Evolutionary conservation across 2,888 invertebrate species (phyloP), one percentile per base, ranked within the genome.

Genomic region (Agrochola macilenta): DNA sequence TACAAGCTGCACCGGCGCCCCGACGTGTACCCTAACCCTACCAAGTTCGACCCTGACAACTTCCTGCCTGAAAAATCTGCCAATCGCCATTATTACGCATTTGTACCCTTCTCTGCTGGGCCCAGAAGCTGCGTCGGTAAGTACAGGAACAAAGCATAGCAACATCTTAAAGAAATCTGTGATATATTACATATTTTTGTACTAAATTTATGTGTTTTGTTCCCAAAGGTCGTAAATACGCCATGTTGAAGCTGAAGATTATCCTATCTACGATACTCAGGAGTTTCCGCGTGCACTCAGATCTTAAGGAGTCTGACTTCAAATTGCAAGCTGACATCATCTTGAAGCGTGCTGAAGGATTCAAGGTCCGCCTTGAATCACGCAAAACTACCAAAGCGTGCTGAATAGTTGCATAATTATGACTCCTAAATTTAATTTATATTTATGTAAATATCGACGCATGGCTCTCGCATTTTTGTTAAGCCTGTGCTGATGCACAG

Each of bases 71-170:
- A 99, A 91, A 97, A 97, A 85, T 98, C 98, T 81, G 98, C 98
- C 69, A 97, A 97, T 88, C 97, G 99, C 80, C 98, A 98, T 91
- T 98, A 98, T 91, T 98, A 98, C 92, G 97, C 98, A 8, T 98
- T 97, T 90, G 97, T 98, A 73, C 98, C 98, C 20, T 98, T 98
- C 97, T 98, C 98, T 71, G 98, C 98, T 81, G 98, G 98, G 60
- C 98, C 98, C 9, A 97, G 98, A 89, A 98, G 98, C 95, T 98
- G 98, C 92, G 98, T 98, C 81, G 98, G 98, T 98, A 89, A 96
- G 98, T 94, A 69, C 66, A 76, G 20, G 14, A 17, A 65, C 12
- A n/a, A 68, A 58, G 20, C 26, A 17, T 52, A 54, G 35, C 30
- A 58, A 61, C 20, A 26, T 39, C 30, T 26, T 35, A 52, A 8